These are phyloP conservation scores for Anseranas semipalmata DNA, from an alignment of 2,113 vertebrate genomes.

Conservation along the genomic window DNA sequence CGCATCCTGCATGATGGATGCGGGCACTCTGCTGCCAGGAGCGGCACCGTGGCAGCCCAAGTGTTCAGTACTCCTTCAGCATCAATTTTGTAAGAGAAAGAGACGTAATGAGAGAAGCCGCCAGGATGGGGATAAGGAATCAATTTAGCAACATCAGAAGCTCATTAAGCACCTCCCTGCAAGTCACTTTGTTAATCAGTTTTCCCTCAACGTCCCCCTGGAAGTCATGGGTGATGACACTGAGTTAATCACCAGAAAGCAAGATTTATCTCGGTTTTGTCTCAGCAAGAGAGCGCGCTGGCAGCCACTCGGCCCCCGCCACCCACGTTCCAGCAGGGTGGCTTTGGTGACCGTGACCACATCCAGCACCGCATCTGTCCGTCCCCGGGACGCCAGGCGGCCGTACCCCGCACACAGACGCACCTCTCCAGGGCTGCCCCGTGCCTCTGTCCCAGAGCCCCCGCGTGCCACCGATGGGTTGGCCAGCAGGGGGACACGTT, in stretches of 20 bases:
- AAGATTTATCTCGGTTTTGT: neutral
- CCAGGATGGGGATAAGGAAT: neutral
- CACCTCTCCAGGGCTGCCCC: neutral
- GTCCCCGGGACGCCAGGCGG: neutral
- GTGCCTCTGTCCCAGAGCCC: neutral
- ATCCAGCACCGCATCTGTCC: rapidly evolving
- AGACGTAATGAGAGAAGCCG: neutral
- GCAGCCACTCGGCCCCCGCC: neutral
- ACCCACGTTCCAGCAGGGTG: neutral
- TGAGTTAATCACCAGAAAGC: neutral
- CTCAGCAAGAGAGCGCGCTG: neutral
- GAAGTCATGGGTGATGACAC: constrained; percentile 8
- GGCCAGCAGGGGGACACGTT: rapidly evolving
- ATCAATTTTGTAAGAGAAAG: neutral
- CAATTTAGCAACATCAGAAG: constrained; percentile 1
- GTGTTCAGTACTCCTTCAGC: neutral
- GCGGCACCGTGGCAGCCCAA: neutral
- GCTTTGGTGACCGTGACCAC: neutral
- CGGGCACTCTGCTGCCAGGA: neutral
- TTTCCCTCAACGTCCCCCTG: neutral
- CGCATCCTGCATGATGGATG: neutral
- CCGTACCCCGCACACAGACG: rapidly evolving
- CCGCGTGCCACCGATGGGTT: neutral
- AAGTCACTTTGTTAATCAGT: neutral
- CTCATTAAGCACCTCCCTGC: neutral